Evolutionary conservation across 64 coral and sea anemone species (phyloP).

Genomic region (Acropora yongei): DNA sequence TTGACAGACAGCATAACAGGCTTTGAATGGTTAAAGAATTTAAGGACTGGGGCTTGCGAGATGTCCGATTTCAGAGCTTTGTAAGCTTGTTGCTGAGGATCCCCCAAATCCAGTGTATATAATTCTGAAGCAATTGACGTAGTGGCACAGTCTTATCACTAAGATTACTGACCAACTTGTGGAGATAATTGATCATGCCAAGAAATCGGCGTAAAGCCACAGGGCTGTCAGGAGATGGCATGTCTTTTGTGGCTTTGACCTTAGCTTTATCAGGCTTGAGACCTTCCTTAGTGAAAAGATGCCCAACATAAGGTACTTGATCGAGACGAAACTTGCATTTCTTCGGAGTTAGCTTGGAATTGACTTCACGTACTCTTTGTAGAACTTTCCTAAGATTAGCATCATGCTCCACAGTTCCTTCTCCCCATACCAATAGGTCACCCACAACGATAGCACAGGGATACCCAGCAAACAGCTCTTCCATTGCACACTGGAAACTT

Average conservation of each 20-base stretch:
- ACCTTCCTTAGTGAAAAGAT: not conserved
- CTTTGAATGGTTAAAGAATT: constrained; percentile 21
- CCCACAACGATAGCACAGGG: constrained; percentile 24
- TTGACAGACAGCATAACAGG: constrained; percentile 13
- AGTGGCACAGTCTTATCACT: constrained; percentile 10
- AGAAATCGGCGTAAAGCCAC: constrained; percentile 48
- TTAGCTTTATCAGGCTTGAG: constrained; percentile 38
- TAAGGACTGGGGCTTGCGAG: constrained; percentile 13
- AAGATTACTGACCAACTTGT: constrained; percentile 57
- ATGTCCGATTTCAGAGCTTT: constrained; percentile 2
- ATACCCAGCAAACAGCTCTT: constrained; percentile 24
- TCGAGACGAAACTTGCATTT: constrained; percentile 37
- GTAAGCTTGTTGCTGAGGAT: constrained; percentile 31
- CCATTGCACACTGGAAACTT: constrained; percentile 37
- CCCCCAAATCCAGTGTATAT: not conserved
- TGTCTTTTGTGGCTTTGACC: constrained; percentile 20
- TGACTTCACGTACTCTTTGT: not conserved
- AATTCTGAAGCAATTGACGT: not conserved
- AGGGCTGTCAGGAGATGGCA: constrained; percentile 21
- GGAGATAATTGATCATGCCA: constrained; percentile 56
- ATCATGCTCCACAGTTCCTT: constrained; percentile 26
- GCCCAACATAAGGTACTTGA: constrained; percentile 22
- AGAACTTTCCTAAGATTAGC: constrained; percentile 5
- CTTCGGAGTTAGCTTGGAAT: constrained; percentile 19
- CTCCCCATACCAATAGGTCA: constrained; percentile 19